phyloP scores from a whole-genome alignment of 2,888 invertebrate species.

The Siphonodentalium dalli region DNA sequence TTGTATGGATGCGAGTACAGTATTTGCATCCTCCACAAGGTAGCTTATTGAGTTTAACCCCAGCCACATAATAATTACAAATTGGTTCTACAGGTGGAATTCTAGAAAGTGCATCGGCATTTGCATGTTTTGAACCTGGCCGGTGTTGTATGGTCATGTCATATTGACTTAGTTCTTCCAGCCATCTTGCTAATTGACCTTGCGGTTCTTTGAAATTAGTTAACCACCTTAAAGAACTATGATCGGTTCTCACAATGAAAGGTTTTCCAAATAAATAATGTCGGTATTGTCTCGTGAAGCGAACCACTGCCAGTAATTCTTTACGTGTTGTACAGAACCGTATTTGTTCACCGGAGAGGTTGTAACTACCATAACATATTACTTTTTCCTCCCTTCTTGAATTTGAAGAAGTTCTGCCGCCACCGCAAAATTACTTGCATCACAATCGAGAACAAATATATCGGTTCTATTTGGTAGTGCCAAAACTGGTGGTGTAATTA shows the following conservation, averaged over 20 bases:
- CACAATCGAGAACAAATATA: neutral
- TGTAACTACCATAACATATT: slow-evolving; percentile 8
- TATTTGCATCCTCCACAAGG: too few species aligned
- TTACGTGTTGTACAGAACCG: slow-evolving; percentile 13
- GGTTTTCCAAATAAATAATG: slow-evolving; percentile 19
- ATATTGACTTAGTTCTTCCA: slow-evolving; percentile 3
- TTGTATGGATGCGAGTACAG: too few species aligned
- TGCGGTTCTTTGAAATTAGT: slow-evolving; percentile 3
- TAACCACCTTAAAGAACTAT: slow-evolving; percentile 16
- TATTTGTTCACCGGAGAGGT: neutral
- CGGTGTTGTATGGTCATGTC: neutral
- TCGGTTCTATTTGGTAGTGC: neutral
- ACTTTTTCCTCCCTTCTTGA: too few species aligned
- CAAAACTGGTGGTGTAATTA: neutral
- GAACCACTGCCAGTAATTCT: slow-evolving; percentile 21
- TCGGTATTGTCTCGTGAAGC: slow-evolving; percentile 13
- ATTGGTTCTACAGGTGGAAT: too few species aligned
- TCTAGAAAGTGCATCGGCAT: too few species aligned
- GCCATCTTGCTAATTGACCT: slow-evolving; percentile 3
- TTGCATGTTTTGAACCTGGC: too few species aligned
- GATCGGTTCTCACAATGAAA: slow-evolving; percentile 20
- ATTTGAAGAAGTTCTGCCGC: slow-evolving; percentile 8
- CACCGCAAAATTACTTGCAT: too few species aligned
- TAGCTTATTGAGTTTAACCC: too few species aligned
- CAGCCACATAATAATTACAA: too few species aligned